Percentiles rank a stretch among this genome's conserved stretches.
Evolutionary conservation across 2,797 vertebrate genomes (phyloP).

Genomic region (Siniperca obscura): DNA sequence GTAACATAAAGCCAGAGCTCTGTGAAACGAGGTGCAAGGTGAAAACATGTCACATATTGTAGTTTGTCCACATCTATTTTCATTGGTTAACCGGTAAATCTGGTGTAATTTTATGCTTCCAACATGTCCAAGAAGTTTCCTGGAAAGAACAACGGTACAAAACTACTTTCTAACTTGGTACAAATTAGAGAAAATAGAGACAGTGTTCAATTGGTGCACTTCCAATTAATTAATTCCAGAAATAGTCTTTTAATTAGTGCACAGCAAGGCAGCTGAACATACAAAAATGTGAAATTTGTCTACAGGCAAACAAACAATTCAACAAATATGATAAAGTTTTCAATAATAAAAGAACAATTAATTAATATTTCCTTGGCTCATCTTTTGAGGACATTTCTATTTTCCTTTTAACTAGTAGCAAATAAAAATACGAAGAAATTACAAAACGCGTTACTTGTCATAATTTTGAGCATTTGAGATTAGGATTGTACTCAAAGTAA

Average conservation of each 20-base stretch:
- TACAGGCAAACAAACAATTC: not conserved
- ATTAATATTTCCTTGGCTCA: not conserved
- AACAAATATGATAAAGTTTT: not conserved
- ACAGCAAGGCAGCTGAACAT: not conserved
- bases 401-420: not conserved
- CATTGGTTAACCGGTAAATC: not conserved
- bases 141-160: not conserved
- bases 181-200: too few species aligned
- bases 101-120: not conserved
- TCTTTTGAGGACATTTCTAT: not conserved
- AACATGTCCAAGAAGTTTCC: not conserved
- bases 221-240: not conserved
- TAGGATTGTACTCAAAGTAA: not conserved
- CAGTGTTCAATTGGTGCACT: not conserved
- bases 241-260: not conserved
- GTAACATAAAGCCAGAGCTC: not conserved
- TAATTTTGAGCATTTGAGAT: not conserved
- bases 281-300: not conserved
- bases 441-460: too few species aligned
- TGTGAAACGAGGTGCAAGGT: not conserved
- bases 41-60: not conserved
- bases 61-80: constrained; percentile 1
- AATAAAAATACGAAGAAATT: not conserved
- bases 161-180: too few species aligned
- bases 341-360: not conserved